Evolutionary conservation across 2,797 vertebrate species (phyloP), one percentile per base, ranked within the genome.

Genomic region (Numenius phaeopus): DNA sequence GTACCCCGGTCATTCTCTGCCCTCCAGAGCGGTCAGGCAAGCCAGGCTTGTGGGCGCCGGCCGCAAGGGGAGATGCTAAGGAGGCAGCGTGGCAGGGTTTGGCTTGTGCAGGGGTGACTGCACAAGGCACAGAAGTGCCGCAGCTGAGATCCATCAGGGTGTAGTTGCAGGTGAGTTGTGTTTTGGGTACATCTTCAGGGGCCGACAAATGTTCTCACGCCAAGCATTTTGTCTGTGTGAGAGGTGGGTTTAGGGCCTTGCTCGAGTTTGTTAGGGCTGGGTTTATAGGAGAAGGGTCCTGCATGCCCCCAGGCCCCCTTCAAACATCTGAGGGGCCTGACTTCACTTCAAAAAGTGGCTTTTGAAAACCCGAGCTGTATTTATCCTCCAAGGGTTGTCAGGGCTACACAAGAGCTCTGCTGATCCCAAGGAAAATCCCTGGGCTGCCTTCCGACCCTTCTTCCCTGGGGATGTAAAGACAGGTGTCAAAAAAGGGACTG

Each of bases 231-330:
- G 32, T 82, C 62, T 47, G 57, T 37, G 12, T 5, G 7, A 66
- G 40, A 59, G 15, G 10, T 26, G 46, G 3, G n/a, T 62, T 84
- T 40, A 55, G 40, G 18, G 32, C 77, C 18, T 24, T 57, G 37
- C 16, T 49, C 10, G 46, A 32, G 10, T 49, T 78, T 67, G 40
- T 12, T 12, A 11, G 14, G 26, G 37, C 9, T 57, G 16, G 34
- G 11, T 57, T 61, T 83, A 10, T 27, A 30, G 54, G 19, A 64
- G 75, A 50, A 70, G 58, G 32, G 16, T 21, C 2, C 1, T 50
- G 9, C 1, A 0, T 70, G 24, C 22, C 16, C 19, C 40, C 39
- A 44, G 32, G 1, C 2, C 15, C 34, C 26, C 27, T n/a, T 54
- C 18, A 52, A 11, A 27, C 26, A 27, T 27, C 42, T 46, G 10